These are phyloP conservation scores for Drosophila setosimentum DNA, from an alignment of 2,888 invertebrate species.

Conservation along the genomic window DNA sequence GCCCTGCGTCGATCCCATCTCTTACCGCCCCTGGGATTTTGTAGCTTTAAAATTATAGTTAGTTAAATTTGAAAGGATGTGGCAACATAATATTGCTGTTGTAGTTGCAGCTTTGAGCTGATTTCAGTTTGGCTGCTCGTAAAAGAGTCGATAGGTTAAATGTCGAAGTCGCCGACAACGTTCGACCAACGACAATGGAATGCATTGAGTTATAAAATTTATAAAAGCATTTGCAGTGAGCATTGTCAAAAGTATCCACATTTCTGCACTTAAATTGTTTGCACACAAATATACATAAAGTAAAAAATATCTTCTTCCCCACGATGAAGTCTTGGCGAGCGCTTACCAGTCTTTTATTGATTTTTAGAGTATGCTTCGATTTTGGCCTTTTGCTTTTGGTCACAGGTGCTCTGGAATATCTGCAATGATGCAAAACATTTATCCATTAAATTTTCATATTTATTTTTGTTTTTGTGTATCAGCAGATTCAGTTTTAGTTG, in stretches of 20 bases:
- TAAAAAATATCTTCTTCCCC: background rate
- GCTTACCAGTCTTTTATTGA: conserved; percentile 71
- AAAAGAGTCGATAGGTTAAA: conserved; percentile 67
- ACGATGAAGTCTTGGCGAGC: conserved; percentile 38
- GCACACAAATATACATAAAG: conserved; percentile 12
- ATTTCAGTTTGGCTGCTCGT: conserved; percentile 54
- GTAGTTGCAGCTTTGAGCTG: conserved; percentile 23
- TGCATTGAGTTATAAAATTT: conserved; percentile 75
- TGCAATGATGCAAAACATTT: conserved; percentile 63
- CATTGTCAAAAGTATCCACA: conserved; percentile 62
- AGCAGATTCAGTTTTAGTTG: conserved; percentile 47
- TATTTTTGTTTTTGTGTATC: conserved; percentile 20
- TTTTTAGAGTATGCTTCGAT: conserved; percentile 49
- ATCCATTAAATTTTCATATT: conserved; percentile 52
- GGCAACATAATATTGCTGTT: conserved; percentile 46
- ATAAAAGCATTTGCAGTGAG: conserved; percentile 73
- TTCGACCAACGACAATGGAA: conserved; percentile 56
- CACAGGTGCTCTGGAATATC: conserved; percentile 35
- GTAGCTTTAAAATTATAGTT: conserved; percentile 73
- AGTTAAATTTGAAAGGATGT: conserved; percentile 59
- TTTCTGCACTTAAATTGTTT: conserved; percentile 59
- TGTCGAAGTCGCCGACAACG: conserved; percentile 40
- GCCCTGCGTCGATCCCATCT: conserved; percentile 10
- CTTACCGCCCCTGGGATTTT: conserved; percentile 38
- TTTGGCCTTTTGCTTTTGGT: conserved; percentile 24